phyloP scores from a whole-genome alignment of 2,113 vertebrate species.

The Nothoprocta perdicaria region DNA sequence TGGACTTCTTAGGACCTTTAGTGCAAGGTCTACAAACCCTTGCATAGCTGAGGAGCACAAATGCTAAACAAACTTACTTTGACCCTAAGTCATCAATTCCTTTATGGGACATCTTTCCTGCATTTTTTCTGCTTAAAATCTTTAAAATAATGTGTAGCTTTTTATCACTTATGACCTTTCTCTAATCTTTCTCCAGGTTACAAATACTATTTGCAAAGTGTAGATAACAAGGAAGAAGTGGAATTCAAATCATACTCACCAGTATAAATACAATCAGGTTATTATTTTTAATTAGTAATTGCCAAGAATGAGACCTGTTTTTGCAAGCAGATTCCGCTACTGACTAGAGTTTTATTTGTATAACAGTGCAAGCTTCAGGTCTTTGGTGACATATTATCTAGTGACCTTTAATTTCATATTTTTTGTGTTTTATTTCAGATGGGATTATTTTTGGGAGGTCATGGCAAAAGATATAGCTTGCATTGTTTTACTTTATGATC shows the following conservation, averaged over 20 bases:
- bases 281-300: background rate
- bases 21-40: background rate
- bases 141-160: background rate
- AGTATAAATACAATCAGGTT: background rate
- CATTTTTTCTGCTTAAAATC: background rate
- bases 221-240: background rate
- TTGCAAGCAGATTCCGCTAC: background rate
- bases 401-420: background rate
- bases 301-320: background rate
- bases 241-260: background rate
- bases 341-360: background rate
- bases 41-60: background rate
- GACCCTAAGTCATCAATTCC: background rate
- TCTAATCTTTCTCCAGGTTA: background rate
- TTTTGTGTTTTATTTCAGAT: background rate
- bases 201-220: background rate
- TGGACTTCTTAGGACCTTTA: background rate
- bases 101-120: background rate
- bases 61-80: background rate
- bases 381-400: background rate
- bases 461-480: background rate
- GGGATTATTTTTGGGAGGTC: rapidly evolving
- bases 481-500: background rate
- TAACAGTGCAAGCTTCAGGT: background rate
- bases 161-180: background rate